Base-by-base conservation (phyloP, 2,797 vertebrate genomes). In the Melanotaenia boesemani region DNA sequence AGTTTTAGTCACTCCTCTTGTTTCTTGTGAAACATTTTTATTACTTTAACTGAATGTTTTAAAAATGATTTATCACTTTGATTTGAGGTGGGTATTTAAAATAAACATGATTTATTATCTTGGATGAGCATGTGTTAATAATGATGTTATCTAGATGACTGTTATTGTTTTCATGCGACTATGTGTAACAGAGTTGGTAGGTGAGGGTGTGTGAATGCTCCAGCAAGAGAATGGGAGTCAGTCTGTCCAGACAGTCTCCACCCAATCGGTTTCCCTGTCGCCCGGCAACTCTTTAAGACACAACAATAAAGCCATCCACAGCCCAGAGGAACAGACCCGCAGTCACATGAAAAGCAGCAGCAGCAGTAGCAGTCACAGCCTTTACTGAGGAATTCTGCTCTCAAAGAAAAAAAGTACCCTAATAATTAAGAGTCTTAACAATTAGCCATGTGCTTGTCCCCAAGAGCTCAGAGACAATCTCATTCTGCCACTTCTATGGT, bases 181-280 rank as follows among this genome's bases (percentile, higher is more conserved):
- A 65, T 84, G 85, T 88, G 72, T 82, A 32, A 65, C 26, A 34
- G 5, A 41, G 30, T 30, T 30, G 30, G 61, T 50, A 82, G 83
- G 76, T 82, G 72, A 73, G 80, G 77, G 75, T 65, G 82, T 77
- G 80, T 80, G 75, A 74, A 82, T 39, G 77, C 70, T 64, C 64
- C 58, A 34, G 66, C 15, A 46, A 1, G 63, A 85, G 81, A 48
- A 77, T 24, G 52, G 52, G 82, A 84, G 88, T 84, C 91, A 82
- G 79, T 54, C 8, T 70, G 82, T 92, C 89, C 87, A 94, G 92
- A 94, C 91, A 63, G 86, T 83, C 92, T 90, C 87, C 90, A 89
- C 90, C 89, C 90, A 77, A 83, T 88, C 83, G 84, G 90, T 78
- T 86, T 87, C 76, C 80, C 81, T 80, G 91, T 91, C 83, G 74